Percentiles rank a stretch among this genome's conserved stretches.
Conservation (phyloP, 1,140 invertebrate genomes). For the Bombus polaris region DNA sequence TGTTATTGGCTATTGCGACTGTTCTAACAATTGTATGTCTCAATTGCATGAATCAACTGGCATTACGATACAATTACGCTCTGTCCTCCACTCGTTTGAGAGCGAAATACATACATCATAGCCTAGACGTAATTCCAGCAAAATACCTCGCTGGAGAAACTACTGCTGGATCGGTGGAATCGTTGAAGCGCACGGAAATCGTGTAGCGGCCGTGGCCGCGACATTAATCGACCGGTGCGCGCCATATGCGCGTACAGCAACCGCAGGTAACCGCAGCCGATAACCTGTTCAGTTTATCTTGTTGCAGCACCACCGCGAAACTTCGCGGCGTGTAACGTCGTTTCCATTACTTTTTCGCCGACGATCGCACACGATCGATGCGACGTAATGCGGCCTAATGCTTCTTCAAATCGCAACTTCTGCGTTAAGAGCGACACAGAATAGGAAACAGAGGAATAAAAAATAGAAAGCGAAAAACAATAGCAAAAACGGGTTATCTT, state of each 20-base stretch:
- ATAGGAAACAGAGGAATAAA: neutral
- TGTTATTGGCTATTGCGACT: neutral
- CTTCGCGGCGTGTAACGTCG: neutral
- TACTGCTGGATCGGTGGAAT: neutral
- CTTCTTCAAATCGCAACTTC: neutral
- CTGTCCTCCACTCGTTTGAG: neutral
- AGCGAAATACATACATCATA: neutral
- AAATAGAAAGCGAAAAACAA: neutral
- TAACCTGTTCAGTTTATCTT: slow-evolving; percentile 22
- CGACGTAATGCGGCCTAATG: neutral
- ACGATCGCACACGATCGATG: neutral
- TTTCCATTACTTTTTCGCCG: slow-evolving; percentile 5
- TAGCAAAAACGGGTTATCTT: no score
- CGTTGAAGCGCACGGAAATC: neutral
- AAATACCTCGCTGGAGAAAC: neutral
- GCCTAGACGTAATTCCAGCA: neutral
- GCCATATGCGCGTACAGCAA: slow-evolving; percentile 15
- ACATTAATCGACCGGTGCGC: slow-evolving; percentile 42
- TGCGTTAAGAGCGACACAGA: no score
- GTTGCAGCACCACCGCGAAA: slow-evolving; percentile 19
- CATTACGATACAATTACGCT: neutral
- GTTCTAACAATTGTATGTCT: neutral
- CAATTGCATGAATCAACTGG: neutral
- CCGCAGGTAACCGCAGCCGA: slow-evolving; percentile 45
- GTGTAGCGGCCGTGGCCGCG: slow-evolving; percentile 13